phyloP scores from a whole-genome alignment of 2,888 invertebrate species.

The Tipula confusa region DNA sequence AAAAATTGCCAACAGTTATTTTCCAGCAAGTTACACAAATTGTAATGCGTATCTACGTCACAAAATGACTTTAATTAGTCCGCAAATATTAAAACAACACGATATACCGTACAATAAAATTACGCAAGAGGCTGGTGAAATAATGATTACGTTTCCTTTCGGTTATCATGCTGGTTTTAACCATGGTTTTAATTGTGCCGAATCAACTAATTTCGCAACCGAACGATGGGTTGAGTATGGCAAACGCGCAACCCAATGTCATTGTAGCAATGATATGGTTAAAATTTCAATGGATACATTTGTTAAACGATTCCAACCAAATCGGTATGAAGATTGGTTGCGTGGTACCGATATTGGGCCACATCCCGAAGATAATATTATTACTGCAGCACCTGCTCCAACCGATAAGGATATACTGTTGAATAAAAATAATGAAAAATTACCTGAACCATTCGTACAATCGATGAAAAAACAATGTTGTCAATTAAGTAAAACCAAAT shows the following conservation, averaged over 20 bases:
- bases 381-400: conserved; percentile 74
- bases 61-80: conserved; percentile 98
- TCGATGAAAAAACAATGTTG: conserved; percentile 51
- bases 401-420: conserved; percentile 73
- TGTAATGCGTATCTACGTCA: conserved; percentile 93
- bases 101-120: conserved; percentile 96
- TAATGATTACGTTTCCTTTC: conserved; percentile 99
- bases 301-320: conserved; percentile 88
- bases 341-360: conserved; percentile 84
- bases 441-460: conserved; percentile 40
- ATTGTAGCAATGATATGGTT: conserved; percentile 89
- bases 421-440: conserved; percentile 58
- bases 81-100: conserved; percentile 85
- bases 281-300: conserved; percentile 99
- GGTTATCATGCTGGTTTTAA: conserved; percentile 99
- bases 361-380: conserved; percentile 82
- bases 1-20: conserved; percentile 86
- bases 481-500: conserved; percentile 46
- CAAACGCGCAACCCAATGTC: conserved; percentile 81
- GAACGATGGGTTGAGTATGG: conserved; percentile 98
- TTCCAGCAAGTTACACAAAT: conserved; percentile 75
- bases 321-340: conserved; percentile 85
- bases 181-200: conserved; percentile 97
- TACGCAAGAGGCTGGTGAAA: conserved; percentile 92
- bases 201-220: conserved; percentile 98